phyloP scores from a whole-genome alignment of 2,797 vertebrate species.

The Sciurus carolinensis region DNA sequence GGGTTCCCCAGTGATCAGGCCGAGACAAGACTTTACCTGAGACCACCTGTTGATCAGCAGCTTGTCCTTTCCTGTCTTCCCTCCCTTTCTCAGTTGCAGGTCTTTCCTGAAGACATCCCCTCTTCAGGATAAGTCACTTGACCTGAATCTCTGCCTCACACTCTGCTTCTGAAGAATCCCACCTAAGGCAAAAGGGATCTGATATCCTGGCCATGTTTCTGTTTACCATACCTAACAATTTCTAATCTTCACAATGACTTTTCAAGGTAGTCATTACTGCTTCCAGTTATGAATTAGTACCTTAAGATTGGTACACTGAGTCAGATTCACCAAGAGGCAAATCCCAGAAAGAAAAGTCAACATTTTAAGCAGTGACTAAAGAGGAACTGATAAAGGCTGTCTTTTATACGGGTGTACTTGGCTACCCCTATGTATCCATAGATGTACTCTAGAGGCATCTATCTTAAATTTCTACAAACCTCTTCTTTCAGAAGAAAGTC shows the following conservation, averaged over 20 bases:
- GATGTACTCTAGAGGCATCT: no score
- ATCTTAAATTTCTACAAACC: not conserved
- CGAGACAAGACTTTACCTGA: not conserved
- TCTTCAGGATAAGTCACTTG: not conserved
- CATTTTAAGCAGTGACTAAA: not conserved
- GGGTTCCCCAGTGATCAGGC: no score
- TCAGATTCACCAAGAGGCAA: not conserved
- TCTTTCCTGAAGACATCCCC: not conserved
- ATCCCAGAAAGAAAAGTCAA: not conserved
- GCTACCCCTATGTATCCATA: not conserved
- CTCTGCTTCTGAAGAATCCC: not conserved
- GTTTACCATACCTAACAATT: not conserved
- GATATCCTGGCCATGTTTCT: not conserved
- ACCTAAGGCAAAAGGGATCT: not conserved
- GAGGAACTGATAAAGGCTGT: not conserved
- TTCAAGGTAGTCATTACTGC: not conserved
- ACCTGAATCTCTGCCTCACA: not conserved
- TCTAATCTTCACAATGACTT: constrained; percentile 10
- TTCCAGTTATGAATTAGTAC: not conserved
- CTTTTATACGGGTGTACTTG: not conserved
- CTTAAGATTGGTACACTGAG: not conserved
- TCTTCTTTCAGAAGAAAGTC: not conserved
- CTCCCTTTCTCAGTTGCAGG: not conserved
- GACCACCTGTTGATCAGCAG: not conserved
- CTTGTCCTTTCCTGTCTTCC: not conserved